Conservation (phyloP, 1,140 invertebrate species). For the Drosophila neocordata region DNA sequence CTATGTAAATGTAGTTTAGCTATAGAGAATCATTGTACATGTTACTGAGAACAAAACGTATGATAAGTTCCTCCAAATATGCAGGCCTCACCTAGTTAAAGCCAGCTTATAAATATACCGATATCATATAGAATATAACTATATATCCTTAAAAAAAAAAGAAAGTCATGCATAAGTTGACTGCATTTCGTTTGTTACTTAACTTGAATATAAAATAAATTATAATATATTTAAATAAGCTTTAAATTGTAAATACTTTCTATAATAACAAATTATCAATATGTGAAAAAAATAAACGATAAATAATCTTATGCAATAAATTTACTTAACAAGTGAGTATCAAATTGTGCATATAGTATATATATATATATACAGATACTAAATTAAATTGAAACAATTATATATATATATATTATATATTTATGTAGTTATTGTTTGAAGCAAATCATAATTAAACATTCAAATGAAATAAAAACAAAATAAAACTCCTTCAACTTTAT, state of each 20-base stretch:
- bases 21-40: conserved; percentile 66
- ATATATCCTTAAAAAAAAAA: not conserved
- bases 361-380: conserved; percentile 44
- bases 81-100: conserved; percentile 44
- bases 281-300: conserved; percentile 44
- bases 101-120: conserved; percentile 38
- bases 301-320: conserved; percentile 38
- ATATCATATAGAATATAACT: conserved; percentile 4
- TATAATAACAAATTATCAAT: conserved; percentile 51
- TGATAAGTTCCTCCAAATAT: conserved; percentile 77
- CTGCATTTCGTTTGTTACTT: conserved; percentile 14
- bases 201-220: conserved; percentile 21
- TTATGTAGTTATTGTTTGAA: conserved; percentile 67
- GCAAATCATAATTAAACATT: conserved; percentile 47
- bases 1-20: conserved; percentile 53
- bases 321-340: conserved; percentile 53
- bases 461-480: conserved; percentile 54
- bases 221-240: conserved; percentile 20
- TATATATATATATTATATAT: conserved; percentile 44
- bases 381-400: conserved; percentile 32
- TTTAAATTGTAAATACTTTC: conserved; percentile 47
- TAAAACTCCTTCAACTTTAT: conserved; percentile 57
- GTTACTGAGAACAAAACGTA: conserved; percentile 60
- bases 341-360: conserved; percentile 78
- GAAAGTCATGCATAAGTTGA: conserved; percentile 40